Base-by-base conservation (phyloP, 2,888 invertebrate species). In the Megaustenia siamemsis region DNA sequence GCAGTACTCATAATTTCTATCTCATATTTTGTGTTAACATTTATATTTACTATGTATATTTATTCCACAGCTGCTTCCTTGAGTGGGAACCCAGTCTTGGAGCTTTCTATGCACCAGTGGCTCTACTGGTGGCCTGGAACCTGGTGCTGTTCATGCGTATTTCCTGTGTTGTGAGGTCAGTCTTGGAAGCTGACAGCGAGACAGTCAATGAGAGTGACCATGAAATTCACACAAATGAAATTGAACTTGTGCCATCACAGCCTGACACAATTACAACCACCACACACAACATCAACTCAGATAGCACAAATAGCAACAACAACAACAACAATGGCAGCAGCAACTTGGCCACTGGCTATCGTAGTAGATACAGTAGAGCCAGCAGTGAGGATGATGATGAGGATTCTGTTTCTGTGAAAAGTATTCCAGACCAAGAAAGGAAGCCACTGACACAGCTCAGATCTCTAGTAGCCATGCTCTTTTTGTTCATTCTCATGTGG, bases 371-470 rank as follows among this genome's bases (percentile, higher is more conserved):
- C 60, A 80, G 82, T 45, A 38, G 63, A n/a, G 80, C 45, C 43
- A 79, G 69, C n/a, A 69, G 81, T 18, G 85, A 85, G 10, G 86
- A 88, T 35, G 85, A 84, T 8, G 86, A 88, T 24, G 87, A 87
- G 21, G 87, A 86, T 60, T 75, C 77, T 24, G 75, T 76, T 53
- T 94, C 94, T 21, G 94, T 94, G 28, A 60, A 84, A 21, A 97
- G 97, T 92, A 95, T 96, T 0, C 97, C 97, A 89, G 98, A 98
- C 91, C 95, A 96, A 0, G 98, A 98, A 91, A 97, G 97, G 86
- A 96, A 97, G 0, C 97, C 97, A 4, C 96, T 96, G 83, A 96
- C 97, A 0, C 98, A 98, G 92, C 93, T 98, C 21, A 95, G 97
- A 89, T 97, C 97, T 0, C 96, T 97, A 91, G 96, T 97, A 1